Evolutionary conservation across 1,140 invertebrate species (phyloP), one percentile per base, ranked within the genome.

Genomic region (Papilio polytes): DNA sequence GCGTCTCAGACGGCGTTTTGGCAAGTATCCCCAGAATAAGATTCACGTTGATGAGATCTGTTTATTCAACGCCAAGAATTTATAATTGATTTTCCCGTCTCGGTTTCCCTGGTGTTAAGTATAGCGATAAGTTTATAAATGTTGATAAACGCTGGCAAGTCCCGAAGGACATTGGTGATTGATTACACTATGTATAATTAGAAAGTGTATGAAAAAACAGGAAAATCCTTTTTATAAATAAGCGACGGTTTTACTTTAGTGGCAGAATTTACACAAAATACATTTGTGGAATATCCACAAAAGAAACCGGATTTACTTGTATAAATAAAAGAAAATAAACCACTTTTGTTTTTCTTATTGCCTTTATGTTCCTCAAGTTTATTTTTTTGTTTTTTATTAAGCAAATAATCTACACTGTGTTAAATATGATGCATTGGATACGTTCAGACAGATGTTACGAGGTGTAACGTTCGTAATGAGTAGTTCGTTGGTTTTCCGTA

Each of bases 1-100:
- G 59, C 80, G 53, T 77, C 78, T 41, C 80, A 44, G 77, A 78
- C 53, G 59, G 31, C 36, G 26, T 80, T 82, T 84, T 84, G 83
- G 83, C 83, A 84, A 80, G 76, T 80, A 76, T 26, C 74, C 20
- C 44, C 46, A 22, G 44, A 70, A 70, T 63, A 63, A 63, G 22
- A 70, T 70, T 70, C 63, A 76, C 46, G 20, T 51, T 76, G 44
- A 74, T 74, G 20, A 48, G 73, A 48, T 26, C 9, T 63, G 59
- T 26, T 63, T 10, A 63, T 63, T 15, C 26, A 15, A 70, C 59
- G 63, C 63, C 63, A 70, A 70, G 63, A 70, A 70, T 70, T 70
- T 31, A 6, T 70, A 31, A 70, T 31, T 70, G 2, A 31, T 15
- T 70, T 31, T 70, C 63, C 10, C 63, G 63, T 70, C 13, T 70